A percentile compares a stretch with the other conserved stretches of the same genome.
Evolutionary conservation across 2,113 vertebrate genomes (phyloP).

Genomic region (Orientallactaga bullata): DNA sequence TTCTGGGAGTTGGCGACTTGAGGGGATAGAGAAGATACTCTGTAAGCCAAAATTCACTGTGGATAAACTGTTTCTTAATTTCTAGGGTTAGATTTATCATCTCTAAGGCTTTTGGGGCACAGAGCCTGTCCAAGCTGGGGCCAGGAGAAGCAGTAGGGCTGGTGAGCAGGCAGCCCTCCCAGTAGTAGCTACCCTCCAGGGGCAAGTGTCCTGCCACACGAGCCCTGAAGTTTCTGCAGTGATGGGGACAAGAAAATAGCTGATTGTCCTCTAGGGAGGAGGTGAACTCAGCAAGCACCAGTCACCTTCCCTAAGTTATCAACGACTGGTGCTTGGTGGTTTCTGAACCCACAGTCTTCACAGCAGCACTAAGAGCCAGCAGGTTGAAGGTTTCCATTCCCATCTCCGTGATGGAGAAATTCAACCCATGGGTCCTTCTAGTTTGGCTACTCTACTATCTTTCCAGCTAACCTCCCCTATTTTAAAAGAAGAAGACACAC

Average conservation of each 20-base stretch:
- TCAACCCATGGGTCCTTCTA: not conserved
- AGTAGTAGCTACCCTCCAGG: not conserved
- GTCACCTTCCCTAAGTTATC: not conserved
- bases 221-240: not conserved
- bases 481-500: not conserved
- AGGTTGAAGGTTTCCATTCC: not conserved
- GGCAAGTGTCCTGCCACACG: not conserved
- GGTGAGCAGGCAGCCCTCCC: not conserved
- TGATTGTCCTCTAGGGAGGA: not conserved
- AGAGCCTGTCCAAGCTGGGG: not conserved
- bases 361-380: not conserved
- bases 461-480: not conserved
- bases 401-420: not conserved
- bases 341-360: constrained; percentile 4
- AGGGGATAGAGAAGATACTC: not conserved
- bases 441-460: not conserved
- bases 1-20: constrained; percentile 3
- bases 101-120: not conserved
- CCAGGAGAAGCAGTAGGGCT: not conserved
- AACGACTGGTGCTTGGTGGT: not conserved
- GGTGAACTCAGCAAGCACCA: not conserved
- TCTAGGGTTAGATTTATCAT: not conserved
- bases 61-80: not conserved
- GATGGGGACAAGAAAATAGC: not conserved
- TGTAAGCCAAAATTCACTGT: not conserved